Base-by-base conservation (phyloP, 2,888 invertebrate genomes). In the Drosophila macrospina region DNA sequence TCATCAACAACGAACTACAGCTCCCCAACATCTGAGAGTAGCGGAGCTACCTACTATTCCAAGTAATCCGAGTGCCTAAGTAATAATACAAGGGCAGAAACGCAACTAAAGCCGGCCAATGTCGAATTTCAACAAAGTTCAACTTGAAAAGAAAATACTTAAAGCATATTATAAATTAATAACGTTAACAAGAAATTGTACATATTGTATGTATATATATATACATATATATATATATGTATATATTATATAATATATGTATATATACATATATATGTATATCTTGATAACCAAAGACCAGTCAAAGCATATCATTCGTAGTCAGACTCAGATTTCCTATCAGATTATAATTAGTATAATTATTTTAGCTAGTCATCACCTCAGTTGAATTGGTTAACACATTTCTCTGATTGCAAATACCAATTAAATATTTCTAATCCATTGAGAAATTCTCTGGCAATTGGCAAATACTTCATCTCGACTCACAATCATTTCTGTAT, bases 11-110 rank as follows among this genome's bases (percentile, higher is more conserved):
- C 74, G n/a, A 76, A 76, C 79, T 77, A 70, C 55, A 81, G 81
- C 54, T 88, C 90, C 32, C 83, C 85, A 24, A 85, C 81, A 70
- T 86, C 90, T 67, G 89, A 89, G 74, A 77, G 84, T 68, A 88
- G 86, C 68, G 78, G 74, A 39, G 72, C 67, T 37, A 72, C 84
- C 15, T 86, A 79, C 69, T 75, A 80, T 74, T 66, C 84, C 59
- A 84, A 84, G 88, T 84, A 88, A 84, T 77, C 72, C 69, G 64
- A 72, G 80, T 69, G 77, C 61, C 77, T 72, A 64, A 64, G 13
- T 64, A 60, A 55, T 24, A 56, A 78, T 56, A 66, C 51, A 56
- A 59, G 64, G 70, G 60, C 60, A 39, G 56, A 59, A 52, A 64
- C 47, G 75, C 56, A 86, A 83, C 65, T 54, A 51, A 83, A 67